Conservation (phyloP, 1,140 invertebrate genomes). For the Amyelois transitella region DNA sequence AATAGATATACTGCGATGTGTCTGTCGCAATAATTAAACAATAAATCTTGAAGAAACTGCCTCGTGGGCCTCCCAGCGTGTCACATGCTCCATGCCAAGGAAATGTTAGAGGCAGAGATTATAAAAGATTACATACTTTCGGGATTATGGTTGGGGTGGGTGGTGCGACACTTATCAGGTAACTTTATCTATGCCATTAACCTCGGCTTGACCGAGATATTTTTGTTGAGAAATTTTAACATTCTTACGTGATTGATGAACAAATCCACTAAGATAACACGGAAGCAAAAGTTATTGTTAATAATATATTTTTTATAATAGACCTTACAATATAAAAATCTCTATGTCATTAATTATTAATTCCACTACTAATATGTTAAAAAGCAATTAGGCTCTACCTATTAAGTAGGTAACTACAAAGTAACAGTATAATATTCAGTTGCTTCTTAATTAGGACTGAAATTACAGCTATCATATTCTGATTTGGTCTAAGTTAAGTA, state of each 20-base stretch:
- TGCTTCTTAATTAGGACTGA: no score
- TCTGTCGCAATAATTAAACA: slow-evolving; percentile 41
- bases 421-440: no score
- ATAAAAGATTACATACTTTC: slow-evolving; percentile 4
- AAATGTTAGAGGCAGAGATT: slow-evolving; percentile 6
- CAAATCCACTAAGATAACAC: no score
- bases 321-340: no score
- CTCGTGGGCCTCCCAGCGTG: slow-evolving; percentile 26
- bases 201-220: not conserved
- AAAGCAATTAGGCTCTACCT: no score
- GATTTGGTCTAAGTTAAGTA: no score
- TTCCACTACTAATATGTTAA: no score
- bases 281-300: no score
- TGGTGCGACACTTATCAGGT: not conserved
- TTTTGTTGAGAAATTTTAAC: not conserved
- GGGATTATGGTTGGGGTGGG: not conserved
- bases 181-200: slow-evolving; percentile 1
- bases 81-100: slow-evolving; percentile 15
- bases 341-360: no score
- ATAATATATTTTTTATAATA: no score
- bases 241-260: not conserved
- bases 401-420: no score
- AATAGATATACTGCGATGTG: slow-evolving; percentile 39
- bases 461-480: no score
- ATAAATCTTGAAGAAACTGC: slow-evolving; percentile 38